Conservation (phyloP, 2,797 vertebrate species). For the Malacoctenus gilli region DNA sequence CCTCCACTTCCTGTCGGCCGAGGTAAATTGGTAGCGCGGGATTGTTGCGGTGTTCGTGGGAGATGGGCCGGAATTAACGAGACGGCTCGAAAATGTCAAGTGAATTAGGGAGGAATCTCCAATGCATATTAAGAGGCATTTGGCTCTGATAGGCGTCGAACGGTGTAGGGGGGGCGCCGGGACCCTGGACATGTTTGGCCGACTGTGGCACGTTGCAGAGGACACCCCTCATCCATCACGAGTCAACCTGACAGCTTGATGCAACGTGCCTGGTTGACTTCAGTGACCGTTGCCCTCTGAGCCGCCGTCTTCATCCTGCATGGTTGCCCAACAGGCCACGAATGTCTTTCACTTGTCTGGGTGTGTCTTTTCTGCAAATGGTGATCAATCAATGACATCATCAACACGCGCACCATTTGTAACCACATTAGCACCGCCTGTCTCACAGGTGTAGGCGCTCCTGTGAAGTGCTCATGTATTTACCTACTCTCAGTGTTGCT, state of each 20-base stretch:
- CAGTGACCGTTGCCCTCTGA: slow-evolving; percentile 49
- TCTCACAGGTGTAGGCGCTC: background rate
- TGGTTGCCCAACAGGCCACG: slow-evolving; percentile 29
- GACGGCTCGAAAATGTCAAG: slow-evolving; percentile 73
- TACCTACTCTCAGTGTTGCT: background rate
- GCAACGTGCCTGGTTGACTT: slow-evolving; percentile 30
- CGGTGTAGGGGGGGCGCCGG: slow-evolving; percentile 41
- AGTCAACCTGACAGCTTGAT: slow-evolving; percentile 41
- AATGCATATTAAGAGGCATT: slow-evolving; percentile 68
- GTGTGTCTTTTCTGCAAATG: no score
- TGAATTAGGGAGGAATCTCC: slow-evolving; percentile 68
- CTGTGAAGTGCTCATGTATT: slow-evolving; percentile 1
- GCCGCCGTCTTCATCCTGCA: slow-evolving; percentile 14
- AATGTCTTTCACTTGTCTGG: slow-evolving; percentile 10
- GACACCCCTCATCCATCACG: slow-evolving; percentile 65
- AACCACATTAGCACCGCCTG: background rate
- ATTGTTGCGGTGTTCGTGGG: slow-evolving; percentile 43
- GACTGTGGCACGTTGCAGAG: slow-evolving; percentile 29
- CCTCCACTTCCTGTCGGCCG: background rate
- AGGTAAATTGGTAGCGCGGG: slow-evolving; percentile 28
- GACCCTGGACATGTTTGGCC: slow-evolving; percentile 22
- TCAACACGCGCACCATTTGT: slow-evolving; percentile 40
- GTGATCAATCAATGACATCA: slow-evolving; percentile 69
- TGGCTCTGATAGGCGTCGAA: slow-evolving; percentile 50
- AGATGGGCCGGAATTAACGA: slow-evolving; percentile 61